A percentile compares a stretch with the other conserved stretches of the same genome.
These are phyloP conservation scores for Drosophila mauritiana DNA, from an alignment of 1,140 invertebrate genomes.

Conservation along the genomic window DNA sequence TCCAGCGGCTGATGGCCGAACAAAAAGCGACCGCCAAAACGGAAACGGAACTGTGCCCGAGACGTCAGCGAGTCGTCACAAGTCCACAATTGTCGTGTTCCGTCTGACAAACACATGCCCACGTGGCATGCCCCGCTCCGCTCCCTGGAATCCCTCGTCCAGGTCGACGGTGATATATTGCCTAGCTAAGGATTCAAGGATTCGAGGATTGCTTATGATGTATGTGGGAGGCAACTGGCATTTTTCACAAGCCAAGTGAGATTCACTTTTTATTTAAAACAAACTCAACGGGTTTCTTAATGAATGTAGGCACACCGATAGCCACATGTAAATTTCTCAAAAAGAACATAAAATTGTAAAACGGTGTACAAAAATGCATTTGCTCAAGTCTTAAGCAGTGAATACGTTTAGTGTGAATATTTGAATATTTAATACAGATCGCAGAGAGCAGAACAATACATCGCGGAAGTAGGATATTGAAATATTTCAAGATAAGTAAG, in stretches of 20 bases:
- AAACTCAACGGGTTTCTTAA: not conserved
- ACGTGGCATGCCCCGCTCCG: constrained; percentile 52
- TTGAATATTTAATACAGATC: no score
- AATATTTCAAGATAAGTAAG: no score
- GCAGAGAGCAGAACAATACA: no score
- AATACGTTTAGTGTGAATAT: no score
- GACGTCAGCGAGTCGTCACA: constrained; percentile 72
- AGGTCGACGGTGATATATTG: constrained; percentile 36
- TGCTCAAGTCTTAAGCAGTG: no score
- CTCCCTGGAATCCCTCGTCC: constrained; percentile 7
- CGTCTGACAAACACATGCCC: constrained; percentile 79
- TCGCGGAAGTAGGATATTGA: no score
- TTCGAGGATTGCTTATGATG: constrained; percentile 22
- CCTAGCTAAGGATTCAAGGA: constrained; percentile 21
- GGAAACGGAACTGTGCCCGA: constrained; percentile 80
- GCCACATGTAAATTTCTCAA: no score
- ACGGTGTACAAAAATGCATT: no score
- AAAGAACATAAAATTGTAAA: no score
- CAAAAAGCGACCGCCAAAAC: constrained; percentile 73
- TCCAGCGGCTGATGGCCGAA: constrained; percentile 70
- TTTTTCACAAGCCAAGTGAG: constrained; percentile 10
- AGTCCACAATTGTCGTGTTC: constrained; percentile 80
- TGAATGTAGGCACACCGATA: no score
- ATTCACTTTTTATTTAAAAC: not conserved
- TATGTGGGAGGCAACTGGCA: constrained; percentile 4